Evolutionary conservation across 2,888 invertebrate genomes (phyloP), one percentile per base, ranked within the genome.

Genomic region (Eupithecia centaureata): DNA sequence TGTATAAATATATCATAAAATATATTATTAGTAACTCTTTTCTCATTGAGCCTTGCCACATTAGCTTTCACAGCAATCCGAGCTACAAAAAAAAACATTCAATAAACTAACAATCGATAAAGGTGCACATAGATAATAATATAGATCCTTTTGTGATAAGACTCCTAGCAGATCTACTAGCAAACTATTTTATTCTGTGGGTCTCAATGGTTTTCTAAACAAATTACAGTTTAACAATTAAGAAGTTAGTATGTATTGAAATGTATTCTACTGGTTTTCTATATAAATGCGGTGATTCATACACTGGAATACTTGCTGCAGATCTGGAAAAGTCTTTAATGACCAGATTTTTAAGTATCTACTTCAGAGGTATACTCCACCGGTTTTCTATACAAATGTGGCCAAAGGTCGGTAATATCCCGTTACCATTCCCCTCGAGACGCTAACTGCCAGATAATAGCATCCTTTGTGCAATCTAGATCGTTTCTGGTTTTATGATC

Each of bases 391-490:
- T 4, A 8, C 57, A 42, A 27, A 52, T 61, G 27, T 0, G 18
- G 1, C 32, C 42, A 42, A 63, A 65, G 65, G 71, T 69, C 61
- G 54, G 60, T 67, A 71, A 73, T 67, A 69, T 63, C 68, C 63
- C 61, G 63, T 62, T 66, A 62, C 58, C 59, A 69, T 69, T 68
- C 66, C 67, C 35, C 66, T 61, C 57, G 30, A 63, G 65, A 62
- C 63, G 30, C 63, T 71, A 67, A 72, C 66, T 72, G 67, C 69
- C 65, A 64, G 69, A 69, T 72, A 72, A 72, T 69, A 72, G 72
- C 69, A 65, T 69, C 69, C 72, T 72, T 72, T 72, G 72, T 65
- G 66, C 69, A 66, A 70, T 70, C 61, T 70, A 60, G 58, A 56
- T 69, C 66, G 69, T 52, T 70, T 33, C 63, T 52, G 47, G 63